These are phyloP conservation scores for Smutsia gigantea DNA, from an alignment of 2,797 vertebrate genomes.

Conservation along the genomic window DNA sequence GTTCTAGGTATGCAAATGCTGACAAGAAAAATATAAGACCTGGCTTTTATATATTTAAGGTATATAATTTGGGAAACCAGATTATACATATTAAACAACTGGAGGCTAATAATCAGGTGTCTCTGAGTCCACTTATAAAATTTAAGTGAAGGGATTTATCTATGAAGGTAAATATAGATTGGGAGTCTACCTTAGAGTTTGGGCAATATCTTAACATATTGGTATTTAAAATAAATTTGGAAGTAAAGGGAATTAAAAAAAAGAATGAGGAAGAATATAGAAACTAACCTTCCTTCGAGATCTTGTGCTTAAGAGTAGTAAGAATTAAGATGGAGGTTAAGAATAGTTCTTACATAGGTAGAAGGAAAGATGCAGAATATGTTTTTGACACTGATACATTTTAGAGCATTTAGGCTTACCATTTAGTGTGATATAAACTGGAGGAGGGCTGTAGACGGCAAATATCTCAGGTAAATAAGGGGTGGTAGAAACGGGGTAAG, in stretches of 20 bases:
- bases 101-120: neutral
- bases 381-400: neutral
- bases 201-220: neutral
- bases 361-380: neutral
- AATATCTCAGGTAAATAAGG: neutral
- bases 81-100: neutral
- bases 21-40: neutral
- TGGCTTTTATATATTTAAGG: neutral
- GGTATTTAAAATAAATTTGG: neutral
- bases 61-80: neutral
- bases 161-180: neutral
- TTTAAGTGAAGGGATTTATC: neutral
- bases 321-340: neutral
- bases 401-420: neutral
- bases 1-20: neutral
- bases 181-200: neutral
- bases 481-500: neutral
- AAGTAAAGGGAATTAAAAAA: neutral
- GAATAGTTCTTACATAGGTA: neutral
- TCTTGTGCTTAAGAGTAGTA: neutral
- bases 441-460: neutral
- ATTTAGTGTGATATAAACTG: neutral
- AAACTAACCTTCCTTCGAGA: neutral
- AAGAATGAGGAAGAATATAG: neutral
- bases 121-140: neutral